A percentile compares a stretch with the other conserved stretches of the same genome.
These are phyloP conservation scores for Phaonia tiefii DNA, from an alignment of 2,888 invertebrate genomes.

Conservation along the genomic window DNA sequence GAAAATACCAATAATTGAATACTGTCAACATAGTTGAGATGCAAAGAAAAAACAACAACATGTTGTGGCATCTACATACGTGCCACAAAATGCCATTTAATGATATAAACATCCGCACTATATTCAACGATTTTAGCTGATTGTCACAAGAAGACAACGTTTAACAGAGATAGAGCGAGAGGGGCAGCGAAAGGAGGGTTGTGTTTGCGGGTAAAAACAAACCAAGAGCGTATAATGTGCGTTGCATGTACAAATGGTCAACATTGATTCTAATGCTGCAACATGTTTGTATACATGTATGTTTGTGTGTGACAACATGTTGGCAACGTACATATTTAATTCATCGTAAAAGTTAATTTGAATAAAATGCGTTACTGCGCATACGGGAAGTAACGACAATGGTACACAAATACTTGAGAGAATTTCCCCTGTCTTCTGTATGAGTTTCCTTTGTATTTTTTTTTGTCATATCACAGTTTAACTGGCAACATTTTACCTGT, in stretches of 20 bases:
- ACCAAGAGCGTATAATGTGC: too few species aligned
- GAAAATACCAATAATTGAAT: slow-evolving; percentile 1
- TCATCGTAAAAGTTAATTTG: slow-evolving; percentile 55
- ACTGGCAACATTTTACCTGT: not conserved
- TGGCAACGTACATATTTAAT: slow-evolving; percentile 44
- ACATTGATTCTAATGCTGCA: not conserved
- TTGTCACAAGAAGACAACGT: slow-evolving; percentile 14
- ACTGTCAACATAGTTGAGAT: not conserved
- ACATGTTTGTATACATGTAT: not conserved
- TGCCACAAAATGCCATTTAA: slow-evolving; percentile 62
- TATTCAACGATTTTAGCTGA: slow-evolving; percentile 7
- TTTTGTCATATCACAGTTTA: too few species aligned
- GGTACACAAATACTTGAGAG: slow-evolving; percentile 1
- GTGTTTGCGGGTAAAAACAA: too few species aligned
- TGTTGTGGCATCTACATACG: not conserved
- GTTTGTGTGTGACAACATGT: not conserved
- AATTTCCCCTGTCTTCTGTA: not conserved
- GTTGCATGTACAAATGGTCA: not conserved
- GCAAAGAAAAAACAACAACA: not conserved
- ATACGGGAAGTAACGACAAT: slow-evolving; percentile 61
- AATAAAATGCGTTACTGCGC: slow-evolving; percentile 64
- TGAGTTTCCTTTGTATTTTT: not conserved
- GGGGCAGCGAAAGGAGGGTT: not conserved
- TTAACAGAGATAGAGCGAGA: not conserved
- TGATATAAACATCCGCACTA: slow-evolving; percentile 62